Percentiles rank a stretch among this genome's conserved stretches.
phyloP scores from a whole-genome alignment of 2,888 invertebrate species.

The Ornithoptera priamus region DNA sequence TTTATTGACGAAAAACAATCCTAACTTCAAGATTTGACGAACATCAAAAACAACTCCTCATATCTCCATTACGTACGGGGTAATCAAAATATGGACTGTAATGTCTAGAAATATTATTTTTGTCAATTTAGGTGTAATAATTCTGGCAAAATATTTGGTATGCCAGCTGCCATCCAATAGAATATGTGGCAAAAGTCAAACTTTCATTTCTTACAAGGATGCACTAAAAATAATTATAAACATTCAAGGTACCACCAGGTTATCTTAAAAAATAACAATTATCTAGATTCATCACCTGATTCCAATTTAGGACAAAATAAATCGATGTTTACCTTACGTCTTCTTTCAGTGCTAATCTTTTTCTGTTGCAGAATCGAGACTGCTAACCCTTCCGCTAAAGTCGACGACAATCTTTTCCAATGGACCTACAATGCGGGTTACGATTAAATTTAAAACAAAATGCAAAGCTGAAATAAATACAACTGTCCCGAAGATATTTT shows the following conservation, averaged over 20 bases:
- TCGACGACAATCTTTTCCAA: slow-evolving; percentile 73
- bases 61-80: slow-evolving; percentile 40
- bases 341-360: slow-evolving; percentile 77
- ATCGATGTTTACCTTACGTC: slow-evolving; percentile 81
- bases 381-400: slow-evolving; percentile 77
- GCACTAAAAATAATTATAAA: slow-evolving; percentile 78
- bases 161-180: slow-evolving; percentile 80
- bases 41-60: slow-evolving; percentile 39
- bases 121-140: slow-evolving; percentile 50
- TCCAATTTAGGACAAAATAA: slow-evolving; percentile 71
- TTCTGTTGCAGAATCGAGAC: slow-evolving; percentile 77
- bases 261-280: slow-evolving; percentile 45
- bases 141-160: slow-evolving; percentile 72
- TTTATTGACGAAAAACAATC: slow-evolving; percentile 71
- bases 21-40: slow-evolving; percentile 51
- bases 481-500: slow-evolving; percentile 80
- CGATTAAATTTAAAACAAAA: slow-evolving; percentile 78
- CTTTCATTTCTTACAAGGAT: slow-evolving; percentile 80
- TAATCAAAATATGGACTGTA: slow-evolving; percentile 45
- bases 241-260: slow-evolving; percentile 56
- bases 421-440: slow-evolving; percentile 72
- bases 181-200: slow-evolving; percentile 81
- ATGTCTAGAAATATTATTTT: slow-evolving; percentile 15
- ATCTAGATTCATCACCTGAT: slow-evolving; percentile 55
- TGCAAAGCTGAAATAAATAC: slow-evolving; percentile 80